Percentiles rank a stretch among this genome's conserved stretches.
phyloP scores from a whole-genome alignment of 1,140 invertebrate genomes.

The Triops cancriformis region DNA sequence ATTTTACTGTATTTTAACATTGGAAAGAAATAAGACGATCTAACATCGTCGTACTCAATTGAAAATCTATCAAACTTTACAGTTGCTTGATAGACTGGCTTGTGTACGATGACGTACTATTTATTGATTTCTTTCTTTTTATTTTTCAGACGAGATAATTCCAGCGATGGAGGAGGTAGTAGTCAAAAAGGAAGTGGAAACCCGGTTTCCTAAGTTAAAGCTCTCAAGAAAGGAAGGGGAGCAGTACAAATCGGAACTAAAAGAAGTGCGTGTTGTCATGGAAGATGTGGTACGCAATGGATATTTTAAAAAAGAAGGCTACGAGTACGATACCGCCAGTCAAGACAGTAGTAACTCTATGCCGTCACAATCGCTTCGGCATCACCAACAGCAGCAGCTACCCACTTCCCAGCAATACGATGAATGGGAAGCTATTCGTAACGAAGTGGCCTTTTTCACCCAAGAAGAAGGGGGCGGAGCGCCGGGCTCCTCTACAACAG shows the following conservation, averaged over 20 bases:
- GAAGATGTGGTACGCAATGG: constrained; percentile 31
- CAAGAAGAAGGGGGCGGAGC: constrained; percentile 30
- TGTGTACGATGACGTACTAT: no score
- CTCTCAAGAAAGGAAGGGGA: constrained; percentile 24
- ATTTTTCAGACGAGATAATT: neutral
- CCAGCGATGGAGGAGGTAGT: neutral
- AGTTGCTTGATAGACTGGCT: no score
- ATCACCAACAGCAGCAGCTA: neutral
- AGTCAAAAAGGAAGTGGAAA: neutral
- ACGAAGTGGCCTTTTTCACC: constrained; percentile 49
- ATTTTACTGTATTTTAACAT: no score
- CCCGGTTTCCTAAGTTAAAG: constrained; percentile 18
- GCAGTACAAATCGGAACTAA: constrained; percentile 27
- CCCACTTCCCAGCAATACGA: constrained; percentile 44
- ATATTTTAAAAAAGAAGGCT: neutral
- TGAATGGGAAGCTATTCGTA: constrained; percentile 59
- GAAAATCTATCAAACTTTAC: no score
- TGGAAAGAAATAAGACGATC: no score
- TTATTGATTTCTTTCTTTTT: neutral
- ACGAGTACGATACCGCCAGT: neutral
- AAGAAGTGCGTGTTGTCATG: constrained; percentile 32
- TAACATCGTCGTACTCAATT: no score
- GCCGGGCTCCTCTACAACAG: neutral
- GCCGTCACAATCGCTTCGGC: neutral
- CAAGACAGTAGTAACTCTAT: neutral